phyloP scores from a whole-genome alignment of 2,797 vertebrate genomes.

The Serranus cabrilla region DNA sequence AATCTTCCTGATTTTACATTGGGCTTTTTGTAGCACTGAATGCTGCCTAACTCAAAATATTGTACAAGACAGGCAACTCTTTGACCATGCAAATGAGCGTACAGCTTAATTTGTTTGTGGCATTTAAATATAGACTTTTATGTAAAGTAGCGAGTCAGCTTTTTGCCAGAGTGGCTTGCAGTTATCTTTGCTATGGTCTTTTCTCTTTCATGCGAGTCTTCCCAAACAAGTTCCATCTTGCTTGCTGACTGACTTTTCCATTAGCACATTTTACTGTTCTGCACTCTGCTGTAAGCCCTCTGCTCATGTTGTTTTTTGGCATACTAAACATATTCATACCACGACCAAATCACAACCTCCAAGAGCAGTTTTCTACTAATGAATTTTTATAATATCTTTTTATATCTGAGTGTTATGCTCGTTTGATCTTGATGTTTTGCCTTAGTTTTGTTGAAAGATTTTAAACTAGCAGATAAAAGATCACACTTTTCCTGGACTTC shows the following conservation, averaged over 20 bases:
- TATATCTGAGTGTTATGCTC: background rate
- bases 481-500: background rate
- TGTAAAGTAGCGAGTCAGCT: background rate
- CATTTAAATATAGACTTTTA: slow-evolving; percentile 23
- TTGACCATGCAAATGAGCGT: slow-evolving; percentile 18
- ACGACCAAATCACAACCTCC: background rate
- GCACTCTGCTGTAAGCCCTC: background rate
- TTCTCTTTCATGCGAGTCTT: background rate
- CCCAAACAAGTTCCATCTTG: slow-evolving; percentile 17
- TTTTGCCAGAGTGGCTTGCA: background rate
- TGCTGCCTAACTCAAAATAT: background rate
- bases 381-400: background rate
- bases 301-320: slow-evolving; percentile 4
- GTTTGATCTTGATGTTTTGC: background rate
- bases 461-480: background rate
- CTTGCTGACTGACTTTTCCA: background rate
- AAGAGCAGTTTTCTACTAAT: background rate
- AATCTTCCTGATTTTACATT: slow-evolving; percentile 11
- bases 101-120: slow-evolving; percentile 9
- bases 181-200: background rate
- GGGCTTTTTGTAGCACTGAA: background rate
- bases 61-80: background rate
- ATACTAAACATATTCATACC: background rate
- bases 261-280: slow-evolving; percentile 8
- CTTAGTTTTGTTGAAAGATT: background rate